Conservation (phyloP, 2,113 vertebrate genomes). For the Dasyornis broadbenti region DNA sequence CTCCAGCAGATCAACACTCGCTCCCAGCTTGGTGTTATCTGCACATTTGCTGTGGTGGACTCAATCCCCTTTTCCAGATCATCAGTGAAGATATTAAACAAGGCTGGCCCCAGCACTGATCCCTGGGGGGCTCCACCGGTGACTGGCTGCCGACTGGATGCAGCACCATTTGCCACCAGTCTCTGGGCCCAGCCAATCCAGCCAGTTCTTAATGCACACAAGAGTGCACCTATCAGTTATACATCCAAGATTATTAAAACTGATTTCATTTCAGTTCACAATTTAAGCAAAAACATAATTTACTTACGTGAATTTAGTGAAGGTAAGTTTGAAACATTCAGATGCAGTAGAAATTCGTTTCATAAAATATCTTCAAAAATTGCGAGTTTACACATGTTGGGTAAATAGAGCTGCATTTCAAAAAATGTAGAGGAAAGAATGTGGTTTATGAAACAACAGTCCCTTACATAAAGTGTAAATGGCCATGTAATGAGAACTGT, state of each 20-base stretch:
- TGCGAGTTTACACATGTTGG: background rate
- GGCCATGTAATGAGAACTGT: background rate
- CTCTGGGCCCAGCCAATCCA: background rate
- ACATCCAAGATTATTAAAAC: background rate
- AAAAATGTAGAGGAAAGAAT: background rate
- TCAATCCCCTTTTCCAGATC: background rate
- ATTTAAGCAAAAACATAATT: background rate
- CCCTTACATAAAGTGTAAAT: background rate
- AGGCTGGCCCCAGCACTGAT: background rate
- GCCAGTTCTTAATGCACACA: background rate
- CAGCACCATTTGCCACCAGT: no score
- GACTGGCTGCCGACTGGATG: background rate
- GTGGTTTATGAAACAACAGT: background rate
- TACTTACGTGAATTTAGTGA: background rate
- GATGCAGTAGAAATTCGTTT: background rate
- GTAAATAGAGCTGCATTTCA: background rate
- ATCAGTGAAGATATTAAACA: background rate
- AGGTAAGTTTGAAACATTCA: background rate
- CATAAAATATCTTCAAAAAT: background rate
- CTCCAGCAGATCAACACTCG: accelerated
- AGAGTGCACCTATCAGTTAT: background rate
- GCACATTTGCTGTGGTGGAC: background rate
- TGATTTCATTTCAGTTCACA: background rate
- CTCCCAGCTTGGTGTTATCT: background rate
- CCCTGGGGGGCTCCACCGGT: no score